Evolutionary conservation across 1,140 invertebrate genomes (phyloP).

Genomic region (Drosophila watanabei): DNA sequence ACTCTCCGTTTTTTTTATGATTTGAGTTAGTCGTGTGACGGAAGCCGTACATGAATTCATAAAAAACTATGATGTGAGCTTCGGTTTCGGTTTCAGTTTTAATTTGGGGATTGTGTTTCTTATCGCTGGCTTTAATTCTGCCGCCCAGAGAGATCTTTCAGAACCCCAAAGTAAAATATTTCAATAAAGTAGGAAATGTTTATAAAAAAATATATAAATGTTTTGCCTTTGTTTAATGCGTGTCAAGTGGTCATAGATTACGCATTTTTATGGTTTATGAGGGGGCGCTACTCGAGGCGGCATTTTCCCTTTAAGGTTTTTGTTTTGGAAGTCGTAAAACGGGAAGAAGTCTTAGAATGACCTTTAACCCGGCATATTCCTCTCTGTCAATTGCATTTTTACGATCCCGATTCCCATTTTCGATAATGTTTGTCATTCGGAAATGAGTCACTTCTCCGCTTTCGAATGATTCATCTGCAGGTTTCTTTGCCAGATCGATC

Average conservation of each 20-base stretch:
- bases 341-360: conserved; percentile 1
- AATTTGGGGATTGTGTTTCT: conserved; percentile 27
- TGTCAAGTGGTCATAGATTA: conserved; percentile 80
- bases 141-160: conserved; percentile 14
- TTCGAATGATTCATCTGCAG: conserved; percentile 52
- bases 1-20: conserved; percentile 47
- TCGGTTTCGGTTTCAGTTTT: conserved; percentile 54
- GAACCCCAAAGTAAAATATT: conserved; percentile 38
- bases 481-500: conserved; percentile 5
- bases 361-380: conserved; percentile 22
- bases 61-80: conserved; percentile 25
- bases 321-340: conserved; percentile 53
- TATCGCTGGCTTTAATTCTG: conserved; percentile 44
- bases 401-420: conserved; percentile 48
- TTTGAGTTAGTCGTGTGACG: conserved; percentile 49
- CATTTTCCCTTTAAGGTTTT: conserved; percentile 15
- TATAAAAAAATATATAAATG: conserved; percentile 26
- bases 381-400: conserved; percentile 71
- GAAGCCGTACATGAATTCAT: conserved; percentile 34
- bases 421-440: conserved; percentile 12
- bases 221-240: conserved; percentile 69
- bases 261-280: conserved; percentile 71
- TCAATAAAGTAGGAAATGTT: conserved; percentile 35
- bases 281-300: conserved; percentile 59
- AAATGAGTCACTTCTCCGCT: conserved; percentile 50